Conservation (phyloP, 2,797 vertebrate species). For the Macrochelys suwanniensis region DNA sequence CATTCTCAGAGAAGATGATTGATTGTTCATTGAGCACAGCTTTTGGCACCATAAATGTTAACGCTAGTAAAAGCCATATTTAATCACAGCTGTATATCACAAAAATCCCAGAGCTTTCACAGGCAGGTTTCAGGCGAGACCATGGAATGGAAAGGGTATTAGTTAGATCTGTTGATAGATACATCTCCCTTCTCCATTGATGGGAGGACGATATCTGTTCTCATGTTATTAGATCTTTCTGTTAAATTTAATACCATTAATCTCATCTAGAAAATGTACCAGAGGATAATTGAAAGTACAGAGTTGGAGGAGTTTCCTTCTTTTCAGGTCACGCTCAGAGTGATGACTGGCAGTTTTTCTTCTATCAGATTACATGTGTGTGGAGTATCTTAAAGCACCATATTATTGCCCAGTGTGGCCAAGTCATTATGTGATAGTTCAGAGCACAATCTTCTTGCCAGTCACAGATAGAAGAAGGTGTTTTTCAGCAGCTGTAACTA, state of each 20-base stretch:
- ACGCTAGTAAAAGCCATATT: background rate
- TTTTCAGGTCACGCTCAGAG: background rate
- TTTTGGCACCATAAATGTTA: background rate
- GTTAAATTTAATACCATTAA: background rate
- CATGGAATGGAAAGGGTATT: background rate
- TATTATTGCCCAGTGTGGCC: background rate
- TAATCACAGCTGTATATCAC: background rate
- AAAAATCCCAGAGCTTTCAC: background rate
- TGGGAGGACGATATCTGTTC: background rate
- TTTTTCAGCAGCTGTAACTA: background rate
- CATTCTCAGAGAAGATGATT: background rate
- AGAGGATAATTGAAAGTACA: background rate
- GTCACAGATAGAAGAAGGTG: background rate
- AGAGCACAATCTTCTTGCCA: background rate
- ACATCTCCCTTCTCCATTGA: background rate
- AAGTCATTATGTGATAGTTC: background rate
- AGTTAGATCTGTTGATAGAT: background rate
- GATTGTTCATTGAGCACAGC: background rate
- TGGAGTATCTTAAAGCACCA: background rate
- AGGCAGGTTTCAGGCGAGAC: background rate
- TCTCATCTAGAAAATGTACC: background rate
- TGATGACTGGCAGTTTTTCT: background rate
- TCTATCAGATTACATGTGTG: background rate
- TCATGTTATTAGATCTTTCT: background rate
- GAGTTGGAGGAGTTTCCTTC: background rate